Base-by-base conservation (phyloP, 2,888 invertebrate species). In the Aromia moschata region DNA sequence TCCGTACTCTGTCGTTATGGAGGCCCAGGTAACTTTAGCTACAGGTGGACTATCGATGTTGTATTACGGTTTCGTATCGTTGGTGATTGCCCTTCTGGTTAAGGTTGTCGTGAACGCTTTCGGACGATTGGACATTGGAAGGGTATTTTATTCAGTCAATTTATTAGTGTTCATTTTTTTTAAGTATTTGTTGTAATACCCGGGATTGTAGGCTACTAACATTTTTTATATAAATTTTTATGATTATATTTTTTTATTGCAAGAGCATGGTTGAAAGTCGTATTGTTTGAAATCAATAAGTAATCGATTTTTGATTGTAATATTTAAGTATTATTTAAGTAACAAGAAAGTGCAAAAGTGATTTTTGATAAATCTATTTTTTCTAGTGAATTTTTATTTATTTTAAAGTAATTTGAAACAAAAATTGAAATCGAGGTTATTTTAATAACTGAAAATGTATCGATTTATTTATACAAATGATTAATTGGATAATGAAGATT, bases 21-120 rank as follows among this genome's bases (percentile, higher is more conserved):
- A 78, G 64, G 67, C 74, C 68, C 76, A 80, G 79, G 79, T 79
- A 79, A 79, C 78, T 71, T 68, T 74, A 65, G 69, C 67, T 61
- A 58, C 71, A 68, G 71, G 69, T 72, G 74, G 74, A 72, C 72
- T 76, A 65, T 70, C 74, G 64, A 67, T 71, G 72, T 68, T 75
- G 71, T 75, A 77, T 73, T 76, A 72, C 70, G 73, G 72, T 70
- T 72, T 74, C 68, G 74, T 75, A 68, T 74, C 77, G 62, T 69
- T 77, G 70, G 72, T 75, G 71, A 68, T 77, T 68, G 79, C 79
- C 67, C 67, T 76, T 74, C 72, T 75, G 70, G 73, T 79, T 66
- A 78, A 76, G 74, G 71, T 74, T 71, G 65, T 78, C 72, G 74
- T 78, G 73, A 74, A 74, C 71, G 72, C 69, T 69, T 70, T 73